These are phyloP conservation scores for Aphodius sticticus DNA, from an alignment of 2,888 invertebrate species.

Conservation along the genomic window DNA sequence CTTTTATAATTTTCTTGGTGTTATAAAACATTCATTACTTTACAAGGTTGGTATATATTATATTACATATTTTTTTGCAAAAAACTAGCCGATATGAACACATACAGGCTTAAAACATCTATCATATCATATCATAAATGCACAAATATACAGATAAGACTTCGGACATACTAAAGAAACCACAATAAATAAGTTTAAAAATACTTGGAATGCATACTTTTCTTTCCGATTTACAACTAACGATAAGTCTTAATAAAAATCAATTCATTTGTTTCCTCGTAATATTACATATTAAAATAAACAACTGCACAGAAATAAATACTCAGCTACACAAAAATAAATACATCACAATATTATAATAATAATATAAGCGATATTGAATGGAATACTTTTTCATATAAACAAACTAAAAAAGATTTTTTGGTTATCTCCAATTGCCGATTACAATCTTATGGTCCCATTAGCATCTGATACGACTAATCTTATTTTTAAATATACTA, in stretches of 20 bases:
- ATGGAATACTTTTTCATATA: not conserved
- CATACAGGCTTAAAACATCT: constrained; percentile 27
- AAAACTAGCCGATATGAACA: constrained; percentile 23
- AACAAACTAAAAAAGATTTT: not conserved
- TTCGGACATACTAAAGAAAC: not conserved
- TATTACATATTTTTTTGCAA: constrained; percentile 15
- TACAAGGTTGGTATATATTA: constrained; percentile 18
- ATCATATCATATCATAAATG: constrained; percentile 22
- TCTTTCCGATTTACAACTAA: not conserved
- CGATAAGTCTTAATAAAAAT: constrained; percentile 11
- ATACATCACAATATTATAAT: not conserved
- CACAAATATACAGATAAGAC: not conserved
- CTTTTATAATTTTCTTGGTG: constrained; percentile 36
- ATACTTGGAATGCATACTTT: constrained; percentile 19
- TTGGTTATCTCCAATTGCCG: not conserved
- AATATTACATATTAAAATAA: not conserved
- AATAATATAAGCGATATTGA: not conserved
- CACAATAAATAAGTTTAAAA: constrained; percentile 10
- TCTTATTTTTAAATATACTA: constrained; percentile 4
- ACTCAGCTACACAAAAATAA: not conserved
- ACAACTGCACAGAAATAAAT: not conserved
- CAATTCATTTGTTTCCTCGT: not conserved
- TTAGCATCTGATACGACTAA: not conserved
- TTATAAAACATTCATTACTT: constrained; percentile 32
- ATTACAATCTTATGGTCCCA: not conserved